Conservation (phyloP, 2,113 vertebrate genomes). For the Uropsilus gracilis region DNA sequence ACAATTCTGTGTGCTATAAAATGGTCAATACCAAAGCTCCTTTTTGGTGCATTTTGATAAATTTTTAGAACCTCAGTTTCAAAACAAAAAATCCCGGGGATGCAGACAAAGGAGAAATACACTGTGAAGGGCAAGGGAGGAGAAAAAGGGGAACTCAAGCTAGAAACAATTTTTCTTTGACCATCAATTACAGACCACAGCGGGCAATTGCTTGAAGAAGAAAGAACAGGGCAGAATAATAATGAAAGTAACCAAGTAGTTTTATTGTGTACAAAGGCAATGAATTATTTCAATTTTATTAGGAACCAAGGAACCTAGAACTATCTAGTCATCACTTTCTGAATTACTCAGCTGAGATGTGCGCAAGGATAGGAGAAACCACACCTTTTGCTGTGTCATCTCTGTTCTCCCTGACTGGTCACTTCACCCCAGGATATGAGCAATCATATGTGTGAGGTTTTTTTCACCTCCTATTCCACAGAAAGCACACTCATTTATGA, state of each 20-base stretch:
- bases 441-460: background rate
- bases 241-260: background rate
- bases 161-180: background rate
- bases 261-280: background rate
- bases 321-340: background rate
- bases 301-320: background rate
- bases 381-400: background rate
- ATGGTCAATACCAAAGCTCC: background rate
- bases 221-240: background rate
- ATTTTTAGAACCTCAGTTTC: background rate
- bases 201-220: no score
- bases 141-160: background rate
- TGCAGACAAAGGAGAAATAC: background rate
- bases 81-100: background rate
- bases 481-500: background rate
- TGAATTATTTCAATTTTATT: background rate
- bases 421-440: background rate
- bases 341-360: background rate
- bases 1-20: background rate
- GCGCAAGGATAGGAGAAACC: background rate
- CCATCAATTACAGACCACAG: background rate
- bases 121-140: no score
- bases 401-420: background rate
- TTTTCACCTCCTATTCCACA: background rate
- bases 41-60: background rate